Evolutionary conservation across 2,113 vertebrate species (phyloP).

Genomic region (Brevimyrus niger): DNA sequence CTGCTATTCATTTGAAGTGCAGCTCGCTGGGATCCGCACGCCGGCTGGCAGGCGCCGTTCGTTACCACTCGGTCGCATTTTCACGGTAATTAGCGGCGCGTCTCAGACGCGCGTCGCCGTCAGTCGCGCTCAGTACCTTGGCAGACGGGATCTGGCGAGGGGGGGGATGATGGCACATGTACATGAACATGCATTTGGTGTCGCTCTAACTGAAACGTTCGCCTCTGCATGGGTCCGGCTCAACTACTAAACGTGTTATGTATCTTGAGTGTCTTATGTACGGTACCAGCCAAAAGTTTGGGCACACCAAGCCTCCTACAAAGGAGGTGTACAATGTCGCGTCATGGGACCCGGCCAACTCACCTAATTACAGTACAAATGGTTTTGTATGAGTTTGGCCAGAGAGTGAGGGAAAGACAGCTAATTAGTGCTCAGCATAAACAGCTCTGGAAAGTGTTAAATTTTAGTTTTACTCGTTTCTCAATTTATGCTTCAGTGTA

Average conservation of each 20-base stretch:
- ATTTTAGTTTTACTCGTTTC: too few relatives aligned
- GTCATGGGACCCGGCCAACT: not conserved
- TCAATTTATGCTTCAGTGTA: too few relatives aligned
- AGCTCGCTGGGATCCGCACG: slow-evolving; percentile 42
- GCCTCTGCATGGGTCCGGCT: not conserved
- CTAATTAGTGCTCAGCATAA: not conserved
- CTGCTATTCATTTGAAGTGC: slow-evolving; percentile 60
- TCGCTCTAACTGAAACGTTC: not conserved
- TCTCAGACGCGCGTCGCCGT: slow-evolving; percentile 32
- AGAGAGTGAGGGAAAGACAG: not conserved
- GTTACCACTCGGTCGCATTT: slow-evolving; percentile 40
- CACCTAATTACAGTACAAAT: not conserved
- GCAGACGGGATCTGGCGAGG: not conserved
- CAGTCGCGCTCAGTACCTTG: slow-evolving; percentile 13
- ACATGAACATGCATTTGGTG: not conserved
- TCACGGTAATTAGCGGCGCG: slow-evolving; percentile 39
- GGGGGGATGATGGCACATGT: not conserved
- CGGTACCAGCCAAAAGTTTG: not conserved
- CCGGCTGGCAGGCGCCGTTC: slow-evolving; percentile 43
- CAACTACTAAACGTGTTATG: not conserved
- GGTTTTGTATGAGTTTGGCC: not conserved
- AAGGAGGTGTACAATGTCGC: not conserved
- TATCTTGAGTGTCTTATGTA: not conserved
- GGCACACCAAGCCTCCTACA: not conserved
- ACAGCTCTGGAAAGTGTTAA: not conserved